phyloP scores from a whole-genome alignment of 2,113 vertebrate genomes.

The Phyllostomus hastatus region DNA sequence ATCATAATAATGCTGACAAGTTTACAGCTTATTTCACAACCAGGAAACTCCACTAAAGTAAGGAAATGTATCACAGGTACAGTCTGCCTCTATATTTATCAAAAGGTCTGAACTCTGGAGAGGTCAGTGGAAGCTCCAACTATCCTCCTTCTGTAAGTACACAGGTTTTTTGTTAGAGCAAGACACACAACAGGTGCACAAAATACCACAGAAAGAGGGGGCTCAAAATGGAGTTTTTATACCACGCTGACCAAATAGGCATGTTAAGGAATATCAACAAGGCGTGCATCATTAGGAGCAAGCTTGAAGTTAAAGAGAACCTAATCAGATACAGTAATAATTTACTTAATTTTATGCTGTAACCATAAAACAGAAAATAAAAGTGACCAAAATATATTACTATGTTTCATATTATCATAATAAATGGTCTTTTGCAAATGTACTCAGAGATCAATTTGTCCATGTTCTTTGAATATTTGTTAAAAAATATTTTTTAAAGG shows the following conservation, averaged over 20 bases:
- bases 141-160: neutral
- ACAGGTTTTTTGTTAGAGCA: neutral
- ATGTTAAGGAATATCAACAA: neutral
- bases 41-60: neutral
- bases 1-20: neutral
- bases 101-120: neutral
- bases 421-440: neutral
- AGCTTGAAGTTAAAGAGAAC: neutral
- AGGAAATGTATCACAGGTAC: neutral
- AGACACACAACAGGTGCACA: neutral
- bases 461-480: neutral
- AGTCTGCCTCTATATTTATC: neutral
- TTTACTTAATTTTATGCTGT: neutral
- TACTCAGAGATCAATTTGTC: neutral
- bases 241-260: neutral
- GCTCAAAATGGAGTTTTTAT: neutral
- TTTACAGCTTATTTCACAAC: neutral
- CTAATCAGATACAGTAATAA: neutral
- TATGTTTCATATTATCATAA: neutral
- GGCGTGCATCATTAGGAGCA: neutral
- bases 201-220: neutral
- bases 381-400: neutral
- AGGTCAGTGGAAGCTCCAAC: neutral
- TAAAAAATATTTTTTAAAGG: neutral
- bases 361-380: neutral